Evolutionary conservation across 2,888 invertebrate species (phyloP).

Genomic region (Eristalis pertinax): DNA sequence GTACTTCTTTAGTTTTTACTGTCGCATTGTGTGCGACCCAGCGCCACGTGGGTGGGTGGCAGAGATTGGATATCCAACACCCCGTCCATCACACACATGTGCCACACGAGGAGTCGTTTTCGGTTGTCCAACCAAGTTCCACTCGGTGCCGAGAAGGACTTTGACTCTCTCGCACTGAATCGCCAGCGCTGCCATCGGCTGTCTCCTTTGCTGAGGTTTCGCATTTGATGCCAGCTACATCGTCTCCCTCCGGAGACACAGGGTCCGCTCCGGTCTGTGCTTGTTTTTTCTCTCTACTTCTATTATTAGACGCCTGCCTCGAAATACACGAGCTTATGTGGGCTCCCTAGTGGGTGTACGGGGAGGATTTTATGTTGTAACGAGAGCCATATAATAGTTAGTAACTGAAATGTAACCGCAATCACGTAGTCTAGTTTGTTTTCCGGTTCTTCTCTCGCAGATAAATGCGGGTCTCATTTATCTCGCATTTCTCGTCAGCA

Average conservation of each 20-base stretch:
- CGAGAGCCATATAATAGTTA: slow-evolving; percentile 64
- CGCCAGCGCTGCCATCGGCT: background rate
- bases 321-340: slow-evolving; percentile 44
- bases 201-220: slow-evolving; percentile 3
- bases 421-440: slow-evolving; percentile 71
- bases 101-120: slow-evolving; percentile 38
- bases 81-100: slow-evolving; percentile 11
- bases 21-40: slow-evolving; percentile 45
- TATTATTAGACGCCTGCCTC: slow-evolving; percentile 57
- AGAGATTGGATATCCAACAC: slow-evolving; percentile 51
- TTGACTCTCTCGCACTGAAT: slow-evolving; percentile 9
- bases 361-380: slow-evolving; percentile 64
- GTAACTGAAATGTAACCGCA: slow-evolving; percentile 71
- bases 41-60: slow-evolving; percentile 43
- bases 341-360: background rate
- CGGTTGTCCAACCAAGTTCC: slow-evolving; percentile 26
- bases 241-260: background rate
- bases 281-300: slow-evolving; percentile 18
- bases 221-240: background rate
- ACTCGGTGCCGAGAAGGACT: slow-evolving; percentile 8
- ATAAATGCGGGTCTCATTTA: slow-evolving; percentile 25
- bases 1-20: slow-evolving; percentile 27
- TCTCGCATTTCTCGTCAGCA: background rate
- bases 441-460: slow-evolving; percentile 61
- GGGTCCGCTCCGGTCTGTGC: background rate